Evolutionary conservation across 2,888 invertebrate species (phyloP), one percentile per base, ranked within the genome.

Genomic region (Limulus polyphemus): DNA sequence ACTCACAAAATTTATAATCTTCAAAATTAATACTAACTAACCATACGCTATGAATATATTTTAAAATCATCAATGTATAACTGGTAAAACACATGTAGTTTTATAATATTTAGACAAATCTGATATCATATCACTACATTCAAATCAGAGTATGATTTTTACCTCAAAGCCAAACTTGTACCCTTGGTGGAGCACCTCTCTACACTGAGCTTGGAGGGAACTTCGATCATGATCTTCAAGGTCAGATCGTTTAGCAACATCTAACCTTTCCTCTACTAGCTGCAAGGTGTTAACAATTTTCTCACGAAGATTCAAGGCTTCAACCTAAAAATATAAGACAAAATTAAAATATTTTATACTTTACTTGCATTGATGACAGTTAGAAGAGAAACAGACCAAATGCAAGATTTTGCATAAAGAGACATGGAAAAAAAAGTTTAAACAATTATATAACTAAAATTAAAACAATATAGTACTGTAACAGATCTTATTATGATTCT

Each of bases 111-210:
- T 16, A 12, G 55, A 55, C 12, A 13, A 9, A 16, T 55, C 14
- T 55, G 17, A 4, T 50, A 50, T 50, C 12, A 55, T 55, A 11
- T 10, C 10, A 55, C 1, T 55, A 12, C 17, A n/a, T 17, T 12
- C 13, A 54, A 54, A 54, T 57, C n/a, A n/a, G 56, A 46, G 46
- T 46, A 50, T 49, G 46, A 14, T 32, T 75, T 70, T 75, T 70
- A 84, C 84, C 81, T 94, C 93, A 74, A 93, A 94, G 12, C 90
- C 91, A 73, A 92, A 88, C 75, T 87, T 86, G 77, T 86, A 94
- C 59, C 88, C 87, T 75, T 91, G 90, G 77, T 91, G 86, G 67
- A 93, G 77, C 58, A 87, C 85, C 74, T 88, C 88, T 4, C 86
- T 78, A 49, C 84, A 83, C 56, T 86, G 79, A 10, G 83, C 83